A percentile compares a stretch with the other conserved stretches of the same genome.
phyloP scores from a whole-genome alignment of 2,888 invertebrate genomes.

The Drosophila silvestris region DNA sequence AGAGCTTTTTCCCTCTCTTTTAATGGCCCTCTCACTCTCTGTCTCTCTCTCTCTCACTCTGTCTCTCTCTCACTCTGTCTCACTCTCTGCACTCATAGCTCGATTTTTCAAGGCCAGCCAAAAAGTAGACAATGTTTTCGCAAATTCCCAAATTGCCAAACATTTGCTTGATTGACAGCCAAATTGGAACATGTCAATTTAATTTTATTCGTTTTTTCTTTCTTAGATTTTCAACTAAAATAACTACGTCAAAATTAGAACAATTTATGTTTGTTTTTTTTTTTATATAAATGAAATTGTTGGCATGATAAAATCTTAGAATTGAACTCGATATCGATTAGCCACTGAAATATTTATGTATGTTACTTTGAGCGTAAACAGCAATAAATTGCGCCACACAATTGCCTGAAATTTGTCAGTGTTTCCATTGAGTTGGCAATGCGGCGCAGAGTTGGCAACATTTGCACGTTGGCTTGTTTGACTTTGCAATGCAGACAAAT shows the following conservation, averaged over 20 bases:
- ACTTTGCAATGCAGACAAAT: constrained; percentile 68
- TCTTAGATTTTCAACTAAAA: not conserved
- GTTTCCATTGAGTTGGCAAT: constrained; percentile 39
- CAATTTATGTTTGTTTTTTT: not conserved
- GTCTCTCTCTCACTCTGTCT: not conserved
- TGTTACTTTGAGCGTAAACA: constrained; percentile 5
- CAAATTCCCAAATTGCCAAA: not conserved
- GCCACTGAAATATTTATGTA: constrained; percentile 5
- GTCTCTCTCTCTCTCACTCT: not conserved
- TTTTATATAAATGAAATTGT: not conserved
- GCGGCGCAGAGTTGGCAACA: constrained; percentile 49
- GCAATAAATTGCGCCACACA: constrained; percentile 11
- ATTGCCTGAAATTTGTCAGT: constrained; percentile 24
- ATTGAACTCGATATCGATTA: not conserved
- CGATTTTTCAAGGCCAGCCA: constrained; percentile 60
- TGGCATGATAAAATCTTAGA: not conserved
- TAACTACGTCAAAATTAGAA: not conserved
- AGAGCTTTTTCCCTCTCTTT: constrained; percentile 30
- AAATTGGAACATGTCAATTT: constrained; percentile 11
- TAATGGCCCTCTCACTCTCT: constrained; percentile 4
- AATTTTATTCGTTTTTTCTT: not conserved
- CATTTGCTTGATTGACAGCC: constrained; percentile 14
- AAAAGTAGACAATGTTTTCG: constrained; percentile 71
- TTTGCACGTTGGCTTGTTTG: constrained; percentile 68
- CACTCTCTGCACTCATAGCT: not conserved